Evolutionary conservation across 2,888 invertebrate species (phyloP), one percentile per base, ranked within the genome.

Genomic region (Balanococcus diminutus): DNA sequence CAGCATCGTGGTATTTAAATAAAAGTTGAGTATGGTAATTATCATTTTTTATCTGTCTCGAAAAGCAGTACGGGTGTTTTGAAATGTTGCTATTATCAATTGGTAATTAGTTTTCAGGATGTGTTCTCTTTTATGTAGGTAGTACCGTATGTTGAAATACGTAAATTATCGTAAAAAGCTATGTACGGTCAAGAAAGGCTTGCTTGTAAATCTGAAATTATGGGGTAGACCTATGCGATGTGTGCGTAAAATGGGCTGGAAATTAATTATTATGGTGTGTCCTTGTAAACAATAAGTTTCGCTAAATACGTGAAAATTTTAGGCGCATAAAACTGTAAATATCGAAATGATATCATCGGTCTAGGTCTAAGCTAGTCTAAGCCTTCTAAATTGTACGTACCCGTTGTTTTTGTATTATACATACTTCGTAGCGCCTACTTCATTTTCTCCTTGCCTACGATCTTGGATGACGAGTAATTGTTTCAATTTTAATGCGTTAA

Each of bases 51-150:
- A 67, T 67, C 67, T 67, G 67, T 67, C 67, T 67, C 67, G 61
- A 67, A 28, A 67, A 28, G 67, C 28, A 16, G 67, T 67, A 67
- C 67, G 67, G 28, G 28, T 67, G 16, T 67, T 67, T 67, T 67
- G 67, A 67, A 67, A 67, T 67, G 67, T 67, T 67, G 67, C 67
- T 67, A 67, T 67, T 67, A 67, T 67, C 67, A 67, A 67, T 67
- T 67, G 67, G 67, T 67, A 67, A 67, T 67, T 67, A 67, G 67
- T 67, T 28, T 67, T 67, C 67, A 67, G 67, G 67, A 67, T 67
- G 67, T 67, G 67, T 67, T 67, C n/a, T 25, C 67, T 9, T 67
- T 67, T 67, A 67, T 14, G 67, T 67, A 67, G 67, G 67, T 67
- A 31, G 67, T 67, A 67, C 31, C 25, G 16, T 67, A 28, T 25